Evolutionary conservation across 1,140 invertebrate species (phyloP), one percentile per base, ranked within the genome.

Genomic region (Ips nitidus): DNA sequence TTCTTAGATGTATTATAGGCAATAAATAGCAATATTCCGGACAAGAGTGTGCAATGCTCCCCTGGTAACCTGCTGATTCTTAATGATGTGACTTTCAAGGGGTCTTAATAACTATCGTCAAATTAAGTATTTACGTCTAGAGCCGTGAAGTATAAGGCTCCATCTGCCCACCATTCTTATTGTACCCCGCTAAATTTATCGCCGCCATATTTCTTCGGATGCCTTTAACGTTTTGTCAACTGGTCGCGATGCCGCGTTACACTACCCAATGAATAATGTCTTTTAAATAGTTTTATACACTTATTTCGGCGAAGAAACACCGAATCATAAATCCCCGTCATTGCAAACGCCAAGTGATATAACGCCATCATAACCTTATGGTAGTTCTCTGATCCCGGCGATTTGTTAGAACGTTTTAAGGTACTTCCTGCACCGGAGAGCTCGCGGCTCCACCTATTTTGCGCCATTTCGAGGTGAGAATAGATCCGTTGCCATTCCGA

Each of bases 141-240:
- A 47, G 60, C 45, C 52, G 43, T 47, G 60, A 62, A 65, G 62
- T 38, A 55, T 38, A 47, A 22, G n/a, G 47, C 36, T 8, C 43
- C 52, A 52, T 65, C 62, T 65, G 52, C 62, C 22, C 62, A 65
- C 62, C 52, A 65, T 65, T 39, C 42, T 58, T 43, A 66, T 66
- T 66, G 64, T 66, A 55, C 43, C 64, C 43, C 64, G 37, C 55
- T 5, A 50, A 58, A 66, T 66, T 66, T 66, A 66, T 66, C 55
- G 43, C 64, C 64, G 53, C 64, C 64, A 66, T 66, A 66, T 58
- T 58, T 66, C 64, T 66, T 43, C 64, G 64, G 52, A 66, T 66
- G 64, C 37, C 64, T 66, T 65, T 66, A 66, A 66, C 64, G 64
- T 66, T 66, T 66, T 66, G 64, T 66, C 64, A 66, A 66, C 53